Base-by-base conservation (phyloP, 2,888 invertebrate species). In the Resseliella maxima region DNA sequence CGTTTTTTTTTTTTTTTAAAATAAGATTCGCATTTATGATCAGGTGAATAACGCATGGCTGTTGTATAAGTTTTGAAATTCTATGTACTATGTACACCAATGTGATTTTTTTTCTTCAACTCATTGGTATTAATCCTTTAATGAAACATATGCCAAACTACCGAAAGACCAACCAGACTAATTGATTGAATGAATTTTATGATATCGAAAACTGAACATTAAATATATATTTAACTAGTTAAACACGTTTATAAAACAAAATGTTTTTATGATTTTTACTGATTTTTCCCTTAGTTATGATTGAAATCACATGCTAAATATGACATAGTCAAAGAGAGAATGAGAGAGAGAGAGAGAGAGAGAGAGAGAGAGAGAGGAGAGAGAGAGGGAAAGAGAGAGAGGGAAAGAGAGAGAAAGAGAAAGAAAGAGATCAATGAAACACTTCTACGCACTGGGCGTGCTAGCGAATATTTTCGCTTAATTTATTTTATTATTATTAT, bases 11-110 rank as follows among this genome's bases (percentile, higher is more conserved):
- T 59, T n/a, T 2, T 59, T n/a, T n/a, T n/a, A n/a, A n/a, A n/a
- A 31, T 72, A 35, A 72, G 72, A 2, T 18, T 50, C 72, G 59
- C 59, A 15, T 31, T 8, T 72, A 31, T 72, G 31, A 72, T 72
- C 72, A 72, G 72, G 72, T 35, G 72, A 31, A 72, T 72, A 31
- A 15, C 72, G 72, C 72, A 72, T 72, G 72, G 72, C 31, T 72
- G 72, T 72, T 72, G 72, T 72, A 35, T 72, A 72, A 72, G 72
- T 72, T 12, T 72, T 72, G 72, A 31, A 31, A 72, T 72, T 72
- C 72, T 72, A 72, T 72, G 31, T 72, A 5, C 2, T 18, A 5
- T 59, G n/a, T 59, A 24, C 31, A 15, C 31, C 31, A 31, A 72
- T 72, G 31, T 24, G 3, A 31, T 72, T 27, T 72, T 31, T 31